Conservation (phyloP, 1,140 invertebrate genomes). For the Hylaeus volcanicus region DNA sequence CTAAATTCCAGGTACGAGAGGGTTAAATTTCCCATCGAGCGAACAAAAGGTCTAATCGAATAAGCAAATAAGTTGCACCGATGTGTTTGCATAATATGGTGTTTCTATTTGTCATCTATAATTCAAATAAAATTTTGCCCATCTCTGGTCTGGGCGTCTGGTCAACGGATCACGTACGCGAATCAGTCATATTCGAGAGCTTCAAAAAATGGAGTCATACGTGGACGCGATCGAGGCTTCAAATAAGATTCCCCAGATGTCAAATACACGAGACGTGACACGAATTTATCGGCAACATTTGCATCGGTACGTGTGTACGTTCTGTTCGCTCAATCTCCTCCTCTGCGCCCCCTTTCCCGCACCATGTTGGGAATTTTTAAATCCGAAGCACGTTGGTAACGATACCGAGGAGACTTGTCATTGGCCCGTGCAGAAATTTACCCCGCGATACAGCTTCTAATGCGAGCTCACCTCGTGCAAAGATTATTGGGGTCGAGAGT, state of each 20-base stretch:
- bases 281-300: slow-evolving; percentile 32
- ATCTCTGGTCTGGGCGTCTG: background rate
- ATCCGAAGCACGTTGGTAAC: slow-evolving; percentile 38
- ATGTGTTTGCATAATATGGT: too few relatives aligned
- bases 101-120: too few relatives aligned
- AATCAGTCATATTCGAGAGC: slow-evolving; percentile 14
- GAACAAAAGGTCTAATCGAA: too few relatives aligned
- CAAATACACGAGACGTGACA: slow-evolving; percentile 33
- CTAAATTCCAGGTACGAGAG: too few relatives aligned
- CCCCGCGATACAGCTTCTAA: slow-evolving; percentile 2
- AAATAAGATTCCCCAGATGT: slow-evolving; percentile 32
- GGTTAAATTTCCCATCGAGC: too few relatives aligned
- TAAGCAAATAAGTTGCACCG: too few relatives aligned
- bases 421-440: slow-evolving; percentile 27
- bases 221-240: slow-evolving; percentile 2
- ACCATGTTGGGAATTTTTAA: slow-evolving; percentile 1
- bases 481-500: too few relatives aligned
- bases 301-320: slow-evolving; percentile 24
- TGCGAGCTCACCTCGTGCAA: too few relatives aligned
- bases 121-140: too few relatives aligned
- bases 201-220: background rate
- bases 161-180: background rate
- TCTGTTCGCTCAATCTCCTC: background rate
- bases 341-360: background rate
- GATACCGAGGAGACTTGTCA: slow-evolving; percentile 15